Base-by-base conservation (phyloP, 2,888 invertebrate species). In the Meliscaeva auricollis region DNA sequence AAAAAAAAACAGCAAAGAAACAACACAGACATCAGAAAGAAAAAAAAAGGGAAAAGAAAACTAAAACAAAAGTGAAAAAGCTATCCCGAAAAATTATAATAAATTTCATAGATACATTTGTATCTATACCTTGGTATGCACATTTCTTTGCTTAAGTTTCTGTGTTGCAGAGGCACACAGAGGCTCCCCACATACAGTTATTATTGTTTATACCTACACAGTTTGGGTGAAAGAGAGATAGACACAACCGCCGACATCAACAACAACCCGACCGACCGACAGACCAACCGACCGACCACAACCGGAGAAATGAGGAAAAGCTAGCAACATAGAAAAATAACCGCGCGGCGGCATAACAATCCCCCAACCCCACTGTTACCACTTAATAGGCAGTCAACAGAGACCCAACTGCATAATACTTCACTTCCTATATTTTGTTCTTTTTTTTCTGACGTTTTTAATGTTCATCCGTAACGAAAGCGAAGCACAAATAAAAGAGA, bases 401-500 rank as follows among this genome's bases (percentile, higher is more conserved):
- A 70, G 50, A 80, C 15, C 72, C 75, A 81, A 87, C 87, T 87
- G 81, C 87, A 87, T 87, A 87, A 82, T 87, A 78, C 82, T 82
- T 87, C 69, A 87, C 87, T 87, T 87, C 87, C 87, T 87, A 87
- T 85, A 81, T 85, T 84, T 80, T 84, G 41, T 56, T 64, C 17
- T 54, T 60, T 17, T n/a, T 54, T 44, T 44, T 54, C 38, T 50
- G 58, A 46, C n/a, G 26, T 76, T 38, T 74, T 62, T 35, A 48
- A 72, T 81, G 69, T 58, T 73, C 68, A 58, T 48, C 68, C 76
- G 69, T 77, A 85, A 85, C 85, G 81, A 85, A 85, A 85, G 81
- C 81, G 85, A 85, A 85, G 73, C 81, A 85, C 72, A 85, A 85
- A 85, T 83, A 85, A 81, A 60, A 81, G 60, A 81, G 82, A 82